Base-by-base conservation (phyloP, 2,888 invertebrate species). In the Tenodera sinensis region DNA sequence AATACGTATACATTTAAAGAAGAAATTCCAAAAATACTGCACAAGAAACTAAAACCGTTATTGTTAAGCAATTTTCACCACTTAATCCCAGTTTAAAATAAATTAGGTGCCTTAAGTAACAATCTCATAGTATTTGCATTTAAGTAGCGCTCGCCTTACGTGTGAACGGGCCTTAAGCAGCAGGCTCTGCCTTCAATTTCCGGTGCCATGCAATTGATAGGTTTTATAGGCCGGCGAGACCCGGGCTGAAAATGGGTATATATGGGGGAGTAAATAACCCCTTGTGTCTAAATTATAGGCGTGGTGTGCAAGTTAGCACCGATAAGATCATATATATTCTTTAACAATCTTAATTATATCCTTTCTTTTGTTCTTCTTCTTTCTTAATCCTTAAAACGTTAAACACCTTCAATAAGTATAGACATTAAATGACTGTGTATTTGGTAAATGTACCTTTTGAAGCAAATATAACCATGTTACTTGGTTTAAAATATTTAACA, bases 171-270 rank as follows among this genome's bases (percentile, higher is more conserved):
- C 27, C 85, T 47, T 47, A 71, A 20, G 54, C 54, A 85, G 54
- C 9, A 54, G 85, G 27, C 85, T 47, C 28, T 85, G 85, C 9
- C 12, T 85, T 85, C 85, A 42, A 85, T 85, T 85, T 85, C 85
- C 85, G 85, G 47, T 54, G 85, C 27, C 85, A 47, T 54, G n/a
- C 47, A 85, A 85, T 85, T 85, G 85, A 85, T 85, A 47, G 85
- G 85, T 47, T 85, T 54, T 71, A 71, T 71, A 71, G 54, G 54
- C 0, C 54, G 2, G 20, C 4, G 3, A 6, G 20, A 2, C 54
- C 54, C 3, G 54, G 20, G 25, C 15, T 71, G 54, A 71, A 71
- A 71, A 71, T 71, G 20, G 54, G 20, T 71, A 71, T 71, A 71
- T 71, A 71, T 71, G 25, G 54, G 25, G 54, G 20, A 71, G 54